phyloP scores from a whole-genome alignment of 2,888 invertebrate genomes.

The Sinodicranocentrus sp. region DNA sequence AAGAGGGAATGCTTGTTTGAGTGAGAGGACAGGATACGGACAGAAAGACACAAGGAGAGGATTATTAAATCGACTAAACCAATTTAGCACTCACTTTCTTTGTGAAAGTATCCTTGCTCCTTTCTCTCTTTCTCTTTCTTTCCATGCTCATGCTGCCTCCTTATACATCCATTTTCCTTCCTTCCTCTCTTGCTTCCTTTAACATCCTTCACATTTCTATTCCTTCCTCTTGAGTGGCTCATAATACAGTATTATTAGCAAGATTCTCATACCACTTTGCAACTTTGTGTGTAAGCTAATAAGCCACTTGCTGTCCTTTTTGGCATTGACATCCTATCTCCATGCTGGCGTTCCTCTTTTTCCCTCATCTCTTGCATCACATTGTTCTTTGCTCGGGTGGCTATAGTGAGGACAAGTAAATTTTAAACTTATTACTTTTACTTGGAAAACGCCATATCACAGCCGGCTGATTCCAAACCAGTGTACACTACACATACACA shows the following conservation, averaged over 20 bases:
- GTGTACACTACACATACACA: neutral
- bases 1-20: slow-evolving; percentile 15
- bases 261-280: slow-evolving; percentile 57
- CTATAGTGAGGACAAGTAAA: slow-evolving; percentile 27
- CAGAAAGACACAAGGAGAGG: slow-evolving; percentile 52
- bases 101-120: slow-evolving; percentile 55
- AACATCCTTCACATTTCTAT: slow-evolving; percentile 64
- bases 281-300: slow-evolving; percentile 58
- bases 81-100: slow-evolving; percentile 64
- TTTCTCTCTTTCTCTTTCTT: slow-evolving; percentile 6
- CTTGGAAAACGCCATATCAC: neutral
- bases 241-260: slow-evolving; percentile 62
- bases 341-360: neutral
- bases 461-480: neutral
- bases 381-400: neutral
- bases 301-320: slow-evolving; percentile 59
- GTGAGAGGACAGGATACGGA: slow-evolving; percentile 52
- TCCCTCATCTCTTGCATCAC: neutral
- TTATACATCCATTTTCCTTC: slow-evolving; percentile 29
- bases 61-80: slow-evolving; percentile 65
- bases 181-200: slow-evolving; percentile 47
- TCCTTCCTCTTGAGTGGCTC: slow-evolving; percentile 57
- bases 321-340: slow-evolving; percentile 29
- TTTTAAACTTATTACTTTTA: slow-evolving; percentile 36
- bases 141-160: slow-evolving; percentile 10